These are phyloP conservation scores for Drosophila subpulchrella DNA, from an alignment of 1,140 invertebrate species.

Conservation along the genomic window DNA sequence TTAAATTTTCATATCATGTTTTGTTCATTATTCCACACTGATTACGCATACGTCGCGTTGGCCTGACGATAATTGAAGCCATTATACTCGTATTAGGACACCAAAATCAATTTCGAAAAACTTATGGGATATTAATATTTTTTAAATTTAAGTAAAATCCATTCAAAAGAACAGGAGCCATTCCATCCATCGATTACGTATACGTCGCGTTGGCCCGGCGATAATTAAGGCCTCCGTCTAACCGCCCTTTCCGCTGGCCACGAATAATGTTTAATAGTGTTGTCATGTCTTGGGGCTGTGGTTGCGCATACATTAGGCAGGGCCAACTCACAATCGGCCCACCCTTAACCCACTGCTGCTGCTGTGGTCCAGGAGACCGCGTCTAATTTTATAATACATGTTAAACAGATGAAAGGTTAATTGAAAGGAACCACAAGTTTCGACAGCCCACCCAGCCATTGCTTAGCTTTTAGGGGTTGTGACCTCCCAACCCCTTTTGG, in stretches of 20 bases:
- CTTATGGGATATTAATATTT: too few species aligned
- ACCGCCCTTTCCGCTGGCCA: slow-evolving; percentile 2
- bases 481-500: slow-evolving; percentile 1
- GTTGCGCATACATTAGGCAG: slow-evolving; percentile 75
- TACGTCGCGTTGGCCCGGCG: slow-evolving; percentile 28
- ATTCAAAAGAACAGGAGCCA: neutral
- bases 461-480: slow-evolving; percentile 71
- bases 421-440: slow-evolving; percentile 81
- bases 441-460: slow-evolving; percentile 71
- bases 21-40: too few species aligned
- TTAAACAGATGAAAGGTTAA: slow-evolving; percentile 83
- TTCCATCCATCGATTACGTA: slow-evolving; percentile 22
- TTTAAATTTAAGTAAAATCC: neutral
- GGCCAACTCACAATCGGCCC: slow-evolving; percentile 9
- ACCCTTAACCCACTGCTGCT: slow-evolving; percentile 13
- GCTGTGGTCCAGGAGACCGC: slow-evolving; percentile 70
- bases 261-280: slow-evolving; percentile 79
- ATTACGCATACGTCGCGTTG: too few species aligned
- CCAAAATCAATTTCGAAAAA: too few species aligned
- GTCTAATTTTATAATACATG: slow-evolving; percentile 83
- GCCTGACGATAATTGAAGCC: too few species aligned
- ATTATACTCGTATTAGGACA: too few species aligned
- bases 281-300: slow-evolving; percentile 80
- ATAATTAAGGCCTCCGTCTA: slow-evolving; percentile 22
- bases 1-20: too few species aligned